Percentiles rank a stretch among this genome's conserved stretches.
Evolutionary conservation across 2,888 invertebrate species (phyloP).

Genomic region (Apodemia zela): DNA sequence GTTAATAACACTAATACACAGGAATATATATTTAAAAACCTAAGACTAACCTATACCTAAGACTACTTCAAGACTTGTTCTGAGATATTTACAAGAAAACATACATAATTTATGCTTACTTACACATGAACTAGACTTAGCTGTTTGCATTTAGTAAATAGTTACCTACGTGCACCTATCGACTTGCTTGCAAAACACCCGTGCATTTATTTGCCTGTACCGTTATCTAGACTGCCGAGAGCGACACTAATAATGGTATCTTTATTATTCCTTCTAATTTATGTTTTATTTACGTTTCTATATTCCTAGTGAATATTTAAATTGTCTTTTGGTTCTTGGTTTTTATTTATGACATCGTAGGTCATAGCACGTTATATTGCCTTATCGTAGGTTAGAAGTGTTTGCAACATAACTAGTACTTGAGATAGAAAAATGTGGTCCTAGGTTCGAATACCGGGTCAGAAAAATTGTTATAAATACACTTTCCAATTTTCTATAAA

Average conservation of each 20-base stretch:
- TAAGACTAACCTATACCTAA: no score
- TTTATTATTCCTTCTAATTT: background rate
- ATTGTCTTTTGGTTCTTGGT: background rate
- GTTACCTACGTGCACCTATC: conserved; percentile 17
- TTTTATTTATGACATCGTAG: no score
- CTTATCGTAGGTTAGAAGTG: no score
- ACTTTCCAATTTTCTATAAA: no score
- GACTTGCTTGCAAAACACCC: conserved; percentile 29
- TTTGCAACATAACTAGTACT: no score
- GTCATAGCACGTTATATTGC: no score
- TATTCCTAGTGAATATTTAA: no score
- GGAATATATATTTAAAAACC: no score
- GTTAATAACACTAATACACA: no score
- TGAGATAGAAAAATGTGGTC: no score
- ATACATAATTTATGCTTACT: conserved; percentile 27
- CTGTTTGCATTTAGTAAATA: conserved; percentile 27
- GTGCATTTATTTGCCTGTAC: conserved; percentile 19
- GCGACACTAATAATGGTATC: background rate
- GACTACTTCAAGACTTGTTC: background rate
- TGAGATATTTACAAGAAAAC: conserved; percentile 27
- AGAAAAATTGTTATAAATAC: no score
- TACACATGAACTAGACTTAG: conserved; percentile 4
- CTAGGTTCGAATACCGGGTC: no score
- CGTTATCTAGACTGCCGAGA: background rate
- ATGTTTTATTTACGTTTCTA: background rate